These are phyloP conservation scores for Drosophila kanapiae DNA, from an alignment of 1,140 invertebrate genomes.

Conservation along the genomic window DNA sequence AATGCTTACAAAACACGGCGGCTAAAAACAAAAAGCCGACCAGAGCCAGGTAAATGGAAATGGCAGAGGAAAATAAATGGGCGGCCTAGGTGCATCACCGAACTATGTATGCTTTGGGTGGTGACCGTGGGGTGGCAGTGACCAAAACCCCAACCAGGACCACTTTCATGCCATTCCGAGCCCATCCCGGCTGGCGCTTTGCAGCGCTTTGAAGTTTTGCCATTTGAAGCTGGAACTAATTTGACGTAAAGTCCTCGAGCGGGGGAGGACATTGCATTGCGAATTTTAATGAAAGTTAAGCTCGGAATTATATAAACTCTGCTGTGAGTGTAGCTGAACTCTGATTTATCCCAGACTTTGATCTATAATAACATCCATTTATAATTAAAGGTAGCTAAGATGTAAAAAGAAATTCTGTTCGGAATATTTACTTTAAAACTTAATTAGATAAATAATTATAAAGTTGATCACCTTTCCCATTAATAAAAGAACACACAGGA, in stretches of 20 bases:
- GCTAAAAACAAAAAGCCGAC: slow-evolving; percentile 43
- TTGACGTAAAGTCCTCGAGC: slow-evolving; percentile 36
- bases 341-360: slow-evolving; percentile 7
- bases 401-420: not conserved
- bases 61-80: not conserved
- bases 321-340: not conserved
- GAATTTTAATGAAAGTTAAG: slow-evolving; percentile 35
- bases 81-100: slow-evolving; percentile 4
- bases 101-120: slow-evolving; percentile 9
- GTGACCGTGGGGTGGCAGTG: slow-evolving; percentile 7
- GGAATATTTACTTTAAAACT: no score
- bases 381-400: not conserved
- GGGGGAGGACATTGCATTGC: slow-evolving; percentile 13
- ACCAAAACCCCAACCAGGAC: slow-evolving; percentile 13
- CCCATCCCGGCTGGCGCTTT: slow-evolving; percentile 2
- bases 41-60: slow-evolving; percentile 28
- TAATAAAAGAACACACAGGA: not conserved
- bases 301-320: slow-evolving; percentile 9
- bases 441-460: not conserved
- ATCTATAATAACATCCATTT: not conserved
- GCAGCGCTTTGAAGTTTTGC: slow-evolving; percentile 39
- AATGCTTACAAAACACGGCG: slow-evolving; percentile 44
- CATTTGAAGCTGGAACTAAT: slow-evolving; percentile 52
- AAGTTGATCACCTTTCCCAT: not conserved
- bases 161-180: slow-evolving; percentile 10